A percentile compares a stretch with the other conserved stretches of the same genome.
Evolutionary conservation across 2,113 vertebrate genomes (phyloP).

Genomic region (Dolichallabes microphthalmus): DNA sequence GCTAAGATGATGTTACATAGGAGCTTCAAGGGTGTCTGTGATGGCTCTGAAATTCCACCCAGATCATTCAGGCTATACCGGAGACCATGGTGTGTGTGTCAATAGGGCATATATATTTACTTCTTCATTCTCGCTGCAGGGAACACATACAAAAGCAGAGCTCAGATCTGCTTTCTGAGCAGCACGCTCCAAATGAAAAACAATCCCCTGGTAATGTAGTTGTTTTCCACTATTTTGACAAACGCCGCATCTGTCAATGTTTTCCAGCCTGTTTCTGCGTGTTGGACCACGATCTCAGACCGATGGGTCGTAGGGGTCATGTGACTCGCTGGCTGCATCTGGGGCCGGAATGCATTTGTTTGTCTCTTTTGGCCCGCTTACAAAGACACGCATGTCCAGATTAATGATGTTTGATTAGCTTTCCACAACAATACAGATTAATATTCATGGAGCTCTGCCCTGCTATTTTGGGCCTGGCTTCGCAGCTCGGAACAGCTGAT

Average conservation of each 20-base stretch:
- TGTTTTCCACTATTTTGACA: neutral
- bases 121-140: neutral
- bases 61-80: neutral
- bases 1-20: neutral
- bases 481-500: conserved; percentile 48
- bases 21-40: neutral
- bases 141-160: neutral
- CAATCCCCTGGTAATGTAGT: neutral
- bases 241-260: neutral
- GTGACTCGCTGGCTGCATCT: conserved; percentile 58
- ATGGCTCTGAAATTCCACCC: neutral
- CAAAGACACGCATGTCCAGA: conserved; percentile 64
- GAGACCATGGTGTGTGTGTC: neutral
- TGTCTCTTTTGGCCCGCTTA: conserved; percentile 58
- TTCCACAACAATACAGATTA: conserved; percentile 64
- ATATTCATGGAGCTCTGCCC: conserved; percentile 68
- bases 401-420: conserved; percentile 67
- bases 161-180: neutral
- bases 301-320: conserved; percentile 39
- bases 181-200: neutral
- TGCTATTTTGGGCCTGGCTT: conserved; percentile 50
- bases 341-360: conserved; percentile 57
- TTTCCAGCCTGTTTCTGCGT: conserved; percentile 10
- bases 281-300: conserved; percentile 1
- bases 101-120: neutral